Conservation (phyloP, 2,113 vertebrate genomes). For the Lates calcarifer region DNA sequence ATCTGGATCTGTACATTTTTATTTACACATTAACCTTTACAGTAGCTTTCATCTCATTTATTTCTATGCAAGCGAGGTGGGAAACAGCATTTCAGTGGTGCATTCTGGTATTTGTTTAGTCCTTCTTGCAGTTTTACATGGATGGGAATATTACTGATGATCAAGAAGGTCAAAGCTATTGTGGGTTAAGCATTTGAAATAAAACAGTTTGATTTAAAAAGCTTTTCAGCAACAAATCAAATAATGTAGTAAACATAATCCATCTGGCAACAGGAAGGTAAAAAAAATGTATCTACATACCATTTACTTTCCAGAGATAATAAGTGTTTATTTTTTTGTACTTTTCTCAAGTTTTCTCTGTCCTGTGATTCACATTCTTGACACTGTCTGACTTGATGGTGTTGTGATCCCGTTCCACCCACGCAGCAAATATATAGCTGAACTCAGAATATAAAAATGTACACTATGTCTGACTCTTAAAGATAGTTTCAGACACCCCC, state of each 20-base stretch:
- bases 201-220: neutral
- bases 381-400: slow-evolving; percentile 47
- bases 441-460: slow-evolving; percentile 45
- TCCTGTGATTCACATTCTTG: slow-evolving; percentile 51
- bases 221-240: neutral
- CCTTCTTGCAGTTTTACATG: neutral
- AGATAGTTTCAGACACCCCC: slow-evolving; percentile 62
- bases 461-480: slow-evolving; percentile 48
- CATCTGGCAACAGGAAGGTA: neutral
- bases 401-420: slow-evolving; percentile 45
- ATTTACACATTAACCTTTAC: slow-evolving; percentile 10
- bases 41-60: neutral
- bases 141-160: accelerated
- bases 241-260: neutral
- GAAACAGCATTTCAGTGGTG: neutral
- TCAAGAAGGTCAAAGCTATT: neutral
- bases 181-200: neutral
- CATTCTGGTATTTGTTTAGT: neutral
- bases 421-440: slow-evolving; percentile 51
- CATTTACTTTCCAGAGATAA: neutral
- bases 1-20: slow-evolving; percentile 1
- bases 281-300: neutral
- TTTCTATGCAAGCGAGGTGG: neutral
- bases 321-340: neutral
- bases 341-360: slow-evolving; percentile 51